A percentile compares a stretch with the other conserved stretches of the same genome.
Evolutionary conservation across 1,140 invertebrate genomes (phyloP).

Genomic region (Lerema accius): DNA sequence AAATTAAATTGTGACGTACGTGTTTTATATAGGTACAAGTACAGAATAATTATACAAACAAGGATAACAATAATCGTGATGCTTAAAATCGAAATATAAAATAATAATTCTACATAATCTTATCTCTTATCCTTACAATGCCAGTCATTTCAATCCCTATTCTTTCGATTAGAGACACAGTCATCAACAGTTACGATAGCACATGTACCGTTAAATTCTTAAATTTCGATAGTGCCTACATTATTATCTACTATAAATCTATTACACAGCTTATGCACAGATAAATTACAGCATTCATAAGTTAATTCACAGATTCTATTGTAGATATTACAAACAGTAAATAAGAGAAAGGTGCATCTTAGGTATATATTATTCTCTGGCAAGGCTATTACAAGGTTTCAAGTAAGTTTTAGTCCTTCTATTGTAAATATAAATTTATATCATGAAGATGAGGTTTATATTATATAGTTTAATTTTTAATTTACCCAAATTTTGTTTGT

Average conservation of each 20-base stretch:
- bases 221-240: not conserved
- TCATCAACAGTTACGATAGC: not conserved
- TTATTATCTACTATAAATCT: not conserved
- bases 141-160: not conserved
- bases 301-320: too few species aligned
- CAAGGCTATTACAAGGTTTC: too few species aligned
- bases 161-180: not conserved
- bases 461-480: too few species aligned
- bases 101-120: not conserved
- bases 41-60: conserved; percentile 15
- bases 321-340: too few species aligned
- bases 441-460: too few species aligned
- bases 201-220: not conserved
- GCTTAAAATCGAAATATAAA: not conserved
- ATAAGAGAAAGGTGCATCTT: too few species aligned
- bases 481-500: too few species aligned
- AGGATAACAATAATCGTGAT: not conserved
- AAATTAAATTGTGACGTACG: conserved; percentile 24
- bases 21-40: conserved; percentile 13
- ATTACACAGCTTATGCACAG: not conserved
- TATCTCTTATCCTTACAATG: not conserved
- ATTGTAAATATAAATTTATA: too few species aligned
- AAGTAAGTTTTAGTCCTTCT: too few species aligned
- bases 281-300: not conserved
- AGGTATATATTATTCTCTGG: too few species aligned